phyloP scores from a whole-genome alignment of 2,113 vertebrate species.

The Dasyornis broadbenti region DNA sequence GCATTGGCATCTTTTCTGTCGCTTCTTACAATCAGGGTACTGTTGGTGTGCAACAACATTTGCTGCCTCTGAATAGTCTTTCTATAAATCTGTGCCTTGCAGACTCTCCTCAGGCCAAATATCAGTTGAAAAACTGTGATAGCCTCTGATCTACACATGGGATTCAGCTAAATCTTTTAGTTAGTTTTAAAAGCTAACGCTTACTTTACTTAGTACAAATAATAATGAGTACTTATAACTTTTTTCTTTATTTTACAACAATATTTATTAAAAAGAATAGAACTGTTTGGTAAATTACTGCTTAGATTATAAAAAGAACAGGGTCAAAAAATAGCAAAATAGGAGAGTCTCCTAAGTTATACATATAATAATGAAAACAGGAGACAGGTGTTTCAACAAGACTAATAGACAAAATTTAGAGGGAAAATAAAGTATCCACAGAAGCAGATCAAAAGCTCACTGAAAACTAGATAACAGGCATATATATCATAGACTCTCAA shows the following conservation, averaged over 20 bases:
- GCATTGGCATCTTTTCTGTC: slow-evolving; percentile 59
- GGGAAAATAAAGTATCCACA: not conserved
- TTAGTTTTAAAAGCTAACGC: not conserved
- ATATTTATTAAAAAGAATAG: not conserved
- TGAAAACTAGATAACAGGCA: not conserved
- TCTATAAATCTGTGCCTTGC: slow-evolving; percentile 45
- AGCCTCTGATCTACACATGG: not conserved
- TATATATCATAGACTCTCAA: not conserved
- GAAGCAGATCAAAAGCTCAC: not conserved
- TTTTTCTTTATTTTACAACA: not conserved
- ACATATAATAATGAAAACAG: not conserved
- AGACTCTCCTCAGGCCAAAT: slow-evolving; percentile 7
- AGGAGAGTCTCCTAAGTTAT: not conserved
- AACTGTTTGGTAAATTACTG: not conserved
- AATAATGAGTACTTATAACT: not conserved
- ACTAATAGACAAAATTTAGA: not conserved
- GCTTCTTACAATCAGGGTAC: slow-evolving; percentile 55
- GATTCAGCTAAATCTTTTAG: not conserved
- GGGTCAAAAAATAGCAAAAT: not conserved
- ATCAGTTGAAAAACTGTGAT: not conserved
- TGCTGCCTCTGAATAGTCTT: slow-evolving; percentile 48
- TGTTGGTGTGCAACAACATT: slow-evolving; percentile 57
- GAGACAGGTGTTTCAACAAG: not conserved
- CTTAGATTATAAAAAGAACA: not conserved
- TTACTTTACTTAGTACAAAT: not conserved